Percentiles rank a stretch among this genome's conserved stretches.
phyloP scores from a whole-genome alignment of 2,888 invertebrate species.

The Pseudolycoriella hygida region DNA sequence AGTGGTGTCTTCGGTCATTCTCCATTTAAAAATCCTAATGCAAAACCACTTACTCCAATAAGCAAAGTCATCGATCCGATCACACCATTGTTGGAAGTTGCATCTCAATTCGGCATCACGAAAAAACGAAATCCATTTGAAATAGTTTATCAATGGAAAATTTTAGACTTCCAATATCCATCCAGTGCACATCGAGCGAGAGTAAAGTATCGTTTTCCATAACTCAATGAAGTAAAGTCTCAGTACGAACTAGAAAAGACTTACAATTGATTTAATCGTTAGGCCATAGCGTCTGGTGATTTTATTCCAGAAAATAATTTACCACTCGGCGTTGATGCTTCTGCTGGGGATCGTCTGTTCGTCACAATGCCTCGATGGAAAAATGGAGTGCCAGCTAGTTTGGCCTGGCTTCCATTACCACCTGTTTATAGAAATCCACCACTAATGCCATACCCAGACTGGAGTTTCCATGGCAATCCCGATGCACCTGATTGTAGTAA shows the following conservation, averaged over 20 bases:
- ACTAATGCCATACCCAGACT: conserved; percentile 56
- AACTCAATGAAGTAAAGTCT: too few relatives aligned
- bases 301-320: conserved; percentile 56
- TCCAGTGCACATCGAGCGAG: conserved; percentile 35
- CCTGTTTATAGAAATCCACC: conserved; percentile 41
- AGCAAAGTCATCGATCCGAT: too few relatives aligned
- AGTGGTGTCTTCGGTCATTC: too few relatives aligned
- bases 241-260: too few relatives aligned
- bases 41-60: too few relatives aligned
- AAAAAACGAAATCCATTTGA: conserved; percentile 12
- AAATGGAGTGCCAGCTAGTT: conserved; percentile 53
- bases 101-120: too few relatives aligned
- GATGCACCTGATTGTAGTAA: conserved; percentile 38
- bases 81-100: too few relatives aligned
- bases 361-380: conserved; percentile 63
- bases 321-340: conserved; percentile 55
- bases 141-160: conserved; percentile 55
- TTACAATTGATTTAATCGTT: too few relatives aligned
- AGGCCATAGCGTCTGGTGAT: conserved; percentile 40
- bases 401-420: conserved; percentile 42
- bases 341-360: conserved; percentile 43
- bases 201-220: too few relatives aligned
- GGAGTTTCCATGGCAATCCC: conserved; percentile 31
- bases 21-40: too few relatives aligned
- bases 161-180: conserved; percentile 54